Percentiles rank a stretch among this genome's conserved stretches.
phyloP scores from a whole-genome alignment of 2,113 vertebrate species.

The Esox niger region DNA sequence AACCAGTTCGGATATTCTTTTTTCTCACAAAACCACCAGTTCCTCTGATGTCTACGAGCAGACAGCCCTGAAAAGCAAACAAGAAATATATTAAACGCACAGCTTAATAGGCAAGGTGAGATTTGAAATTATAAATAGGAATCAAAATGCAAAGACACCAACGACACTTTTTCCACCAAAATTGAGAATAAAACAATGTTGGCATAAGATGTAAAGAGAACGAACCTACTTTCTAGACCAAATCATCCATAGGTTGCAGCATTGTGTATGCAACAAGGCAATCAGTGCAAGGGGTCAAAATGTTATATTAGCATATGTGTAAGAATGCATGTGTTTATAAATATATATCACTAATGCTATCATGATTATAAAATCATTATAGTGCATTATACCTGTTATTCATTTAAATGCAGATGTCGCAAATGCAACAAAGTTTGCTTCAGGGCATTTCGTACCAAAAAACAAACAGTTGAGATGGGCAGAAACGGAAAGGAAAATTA shows the following conservation, averaged over 20 bases:
- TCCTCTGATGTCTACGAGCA: constrained; percentile 46
- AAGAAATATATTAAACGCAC: constrained; percentile 24
- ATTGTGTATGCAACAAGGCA: neutral
- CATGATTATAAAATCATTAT: neutral
- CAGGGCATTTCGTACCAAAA: constrained; percentile 14
- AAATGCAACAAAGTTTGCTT: neutral
- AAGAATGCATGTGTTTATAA: neutral
- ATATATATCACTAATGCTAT: neutral
- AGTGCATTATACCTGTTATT: neutral
- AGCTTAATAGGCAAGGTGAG: neutral
- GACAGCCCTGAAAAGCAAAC: constrained; percentile 47
- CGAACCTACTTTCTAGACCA: neutral
- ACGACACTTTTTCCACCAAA: neutral
- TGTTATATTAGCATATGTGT: neutral
- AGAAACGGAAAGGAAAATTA: neutral
- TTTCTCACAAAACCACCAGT: constrained; percentile 46
- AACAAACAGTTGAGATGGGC: constrained; percentile 3
- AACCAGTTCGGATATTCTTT: constrained; percentile 45
- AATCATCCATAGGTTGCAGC: neutral
- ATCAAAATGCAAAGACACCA: neutral
- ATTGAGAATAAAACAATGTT: neutral
- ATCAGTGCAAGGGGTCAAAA: neutral
- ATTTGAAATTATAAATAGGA: neutral
- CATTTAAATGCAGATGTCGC: neutral
- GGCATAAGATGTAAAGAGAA: neutral